Evolutionary conservation across 1,140 invertebrate species (phyloP).

Genomic region (Ceratitis capitata): DNA sequence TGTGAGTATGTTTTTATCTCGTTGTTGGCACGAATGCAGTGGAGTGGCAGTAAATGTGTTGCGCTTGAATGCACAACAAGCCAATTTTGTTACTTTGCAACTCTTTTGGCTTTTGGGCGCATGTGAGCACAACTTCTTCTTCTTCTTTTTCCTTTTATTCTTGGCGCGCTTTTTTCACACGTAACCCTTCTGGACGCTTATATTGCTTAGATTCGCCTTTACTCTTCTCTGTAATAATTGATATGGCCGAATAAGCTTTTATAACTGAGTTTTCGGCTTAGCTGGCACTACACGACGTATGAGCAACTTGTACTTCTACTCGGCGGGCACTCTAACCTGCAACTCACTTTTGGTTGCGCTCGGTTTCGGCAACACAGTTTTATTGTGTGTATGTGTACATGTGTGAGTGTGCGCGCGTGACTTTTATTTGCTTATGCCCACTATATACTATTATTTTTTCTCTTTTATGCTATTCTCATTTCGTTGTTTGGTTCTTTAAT

Average conservation of each 20-base stretch:
- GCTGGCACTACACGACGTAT: conserved; percentile 1
- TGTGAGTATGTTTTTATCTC: neutral
- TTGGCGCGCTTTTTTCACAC: neutral
- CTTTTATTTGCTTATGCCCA: too few relatives aligned
- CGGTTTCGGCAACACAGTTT: too few relatives aligned
- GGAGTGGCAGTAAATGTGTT: conserved; percentile 29
- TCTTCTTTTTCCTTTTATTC: neutral
- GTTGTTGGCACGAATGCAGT: conserved; percentile 34
- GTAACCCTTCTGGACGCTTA: too few relatives aligned
- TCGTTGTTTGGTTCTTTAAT: neutral
- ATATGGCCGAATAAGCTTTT: neutral
- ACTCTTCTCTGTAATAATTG: neutral
- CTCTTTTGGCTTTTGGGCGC: neutral
- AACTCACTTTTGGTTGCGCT: neutral
- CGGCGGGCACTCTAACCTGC: neutral
- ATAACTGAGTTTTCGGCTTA: neutral
- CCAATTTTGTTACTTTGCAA: conserved; percentile 7
- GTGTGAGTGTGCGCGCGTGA: too few relatives aligned
- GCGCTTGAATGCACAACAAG: neutral
- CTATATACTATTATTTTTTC: too few relatives aligned
- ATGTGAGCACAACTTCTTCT: neutral
- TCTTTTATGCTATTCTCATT: neutral
- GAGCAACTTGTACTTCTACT: conserved; percentile 14
- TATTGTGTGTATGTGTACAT: too few relatives aligned
- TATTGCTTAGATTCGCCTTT: neutral